A percentile compares a stretch with the other conserved stretches of the same genome.
Conservation (phyloP, 2,888 invertebrate species). For the Oxytorus armatus region DNA sequence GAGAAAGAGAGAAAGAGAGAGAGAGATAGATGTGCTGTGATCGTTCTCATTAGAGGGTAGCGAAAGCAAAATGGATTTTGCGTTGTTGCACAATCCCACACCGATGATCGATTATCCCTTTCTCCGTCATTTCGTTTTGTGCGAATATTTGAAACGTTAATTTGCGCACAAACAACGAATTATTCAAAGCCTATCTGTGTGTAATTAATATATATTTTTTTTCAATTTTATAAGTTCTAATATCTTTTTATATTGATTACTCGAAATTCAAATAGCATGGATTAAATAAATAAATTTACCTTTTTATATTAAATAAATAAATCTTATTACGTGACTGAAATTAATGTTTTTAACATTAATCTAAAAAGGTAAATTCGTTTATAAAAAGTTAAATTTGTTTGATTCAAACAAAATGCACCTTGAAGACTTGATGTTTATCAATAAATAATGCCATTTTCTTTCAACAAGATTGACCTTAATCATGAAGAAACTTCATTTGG, state of each 20-base stretch:
- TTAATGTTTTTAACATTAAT: no score
- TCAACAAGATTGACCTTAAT: no score
- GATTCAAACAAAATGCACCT: background rate
- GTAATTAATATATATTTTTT: background rate
- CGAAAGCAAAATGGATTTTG: conserved; percentile 72
- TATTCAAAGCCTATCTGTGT: background rate
- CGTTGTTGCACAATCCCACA: conserved; percentile 67
- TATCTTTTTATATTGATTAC: no score
- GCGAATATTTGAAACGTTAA: conserved; percentile 15
- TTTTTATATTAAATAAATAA: no score
- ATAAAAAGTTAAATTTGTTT: background rate
- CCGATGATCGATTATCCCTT: conserved; percentile 42
- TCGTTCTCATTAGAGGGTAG: conserved; percentile 74
- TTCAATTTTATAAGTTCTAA: background rate
- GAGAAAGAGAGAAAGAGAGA: conserved; percentile 10
- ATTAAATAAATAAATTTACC: no score
- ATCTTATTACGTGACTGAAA: no score
- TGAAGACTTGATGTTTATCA: no score
- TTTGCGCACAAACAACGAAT: background rate
- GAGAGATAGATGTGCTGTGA: conserved; percentile 60
- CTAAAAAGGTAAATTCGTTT: no score
- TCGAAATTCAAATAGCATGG: no score
- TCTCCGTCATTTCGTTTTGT: background rate
- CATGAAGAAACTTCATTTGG: no score
- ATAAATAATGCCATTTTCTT: no score